Evolutionary conservation across 1,140 invertebrate species (phyloP).

Genomic region (Achroia grisella): DNA sequence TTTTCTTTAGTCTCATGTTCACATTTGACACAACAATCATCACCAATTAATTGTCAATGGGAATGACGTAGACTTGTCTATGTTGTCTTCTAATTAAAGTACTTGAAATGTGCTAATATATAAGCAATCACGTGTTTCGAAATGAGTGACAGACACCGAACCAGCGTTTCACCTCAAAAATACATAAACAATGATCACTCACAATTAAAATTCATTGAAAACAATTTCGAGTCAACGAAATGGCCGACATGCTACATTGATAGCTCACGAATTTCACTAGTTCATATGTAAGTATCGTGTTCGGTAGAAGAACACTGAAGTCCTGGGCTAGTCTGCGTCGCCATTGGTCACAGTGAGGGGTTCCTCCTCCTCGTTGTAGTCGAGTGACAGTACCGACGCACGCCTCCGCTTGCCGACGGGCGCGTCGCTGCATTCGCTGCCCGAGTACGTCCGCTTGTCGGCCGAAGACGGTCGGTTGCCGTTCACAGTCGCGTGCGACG

Average conservation of each 20-base stretch:
- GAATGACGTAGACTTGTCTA: slow-evolving; percentile 43
- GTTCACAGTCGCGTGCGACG: slow-evolving; percentile 70
- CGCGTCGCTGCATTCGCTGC: slow-evolving; percentile 62
- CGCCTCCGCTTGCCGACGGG: slow-evolving; percentile 76
- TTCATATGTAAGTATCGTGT: slow-evolving; percentile 27
- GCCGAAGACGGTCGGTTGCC: slow-evolving; percentile 26
- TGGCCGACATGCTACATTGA: slow-evolving; percentile 16
- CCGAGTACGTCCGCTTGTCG: slow-evolving; percentile 70
- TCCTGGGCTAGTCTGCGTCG: slow-evolving; percentile 57
- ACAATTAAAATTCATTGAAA: slow-evolving; percentile 26
- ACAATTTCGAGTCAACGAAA: slow-evolving; percentile 32
- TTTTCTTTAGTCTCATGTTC: slow-evolving; percentile 42
- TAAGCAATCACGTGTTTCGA: slow-evolving; percentile 29
- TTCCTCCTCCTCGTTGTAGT: slow-evolving; percentile 81
- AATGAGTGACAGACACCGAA: slow-evolving; percentile 17
- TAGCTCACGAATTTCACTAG: slow-evolving; percentile 33
- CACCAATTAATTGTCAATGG: slow-evolving; percentile 56
- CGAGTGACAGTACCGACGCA: slow-evolving; percentile 80
- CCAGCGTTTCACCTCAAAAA: slow-evolving; percentile 19
- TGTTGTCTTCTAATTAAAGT: slow-evolving; percentile 58
- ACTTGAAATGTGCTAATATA: slow-evolving; percentile 41
- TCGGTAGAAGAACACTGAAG: slow-evolving; percentile 24
- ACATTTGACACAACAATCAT: slow-evolving; percentile 48
- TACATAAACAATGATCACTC: slow-evolving; percentile 24
- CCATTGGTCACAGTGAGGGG: slow-evolving; percentile 65